A percentile compares a stretch with the other conserved stretches of the same genome.
Evolutionary conservation across 2,797 vertebrate species (phyloP).

Genomic region (Ibycter americanus): DNA sequence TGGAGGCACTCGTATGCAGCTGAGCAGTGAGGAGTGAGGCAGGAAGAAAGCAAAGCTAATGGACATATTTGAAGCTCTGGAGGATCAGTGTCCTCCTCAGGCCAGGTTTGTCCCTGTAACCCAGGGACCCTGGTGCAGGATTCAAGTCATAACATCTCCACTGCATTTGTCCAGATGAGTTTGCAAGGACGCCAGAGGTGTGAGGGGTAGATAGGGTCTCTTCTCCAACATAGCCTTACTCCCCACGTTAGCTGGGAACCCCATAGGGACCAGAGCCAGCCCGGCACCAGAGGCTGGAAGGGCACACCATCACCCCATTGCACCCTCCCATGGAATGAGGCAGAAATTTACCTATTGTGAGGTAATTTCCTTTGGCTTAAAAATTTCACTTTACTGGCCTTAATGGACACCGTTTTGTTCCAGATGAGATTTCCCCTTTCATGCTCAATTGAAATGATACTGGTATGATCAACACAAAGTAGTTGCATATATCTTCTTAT

Average conservation of each 20-base stretch:
- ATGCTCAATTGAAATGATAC: neutral
- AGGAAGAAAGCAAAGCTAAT: neutral
- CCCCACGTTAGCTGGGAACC: neutral
- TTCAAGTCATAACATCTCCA: neutral
- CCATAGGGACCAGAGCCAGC: neutral
- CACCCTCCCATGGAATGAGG: neutral
- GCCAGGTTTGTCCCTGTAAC: neutral
- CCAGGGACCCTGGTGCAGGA: rapidly evolving
- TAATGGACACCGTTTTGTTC: neutral
- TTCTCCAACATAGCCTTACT: neutral
- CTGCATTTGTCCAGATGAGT: neutral
- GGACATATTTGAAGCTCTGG: neutral
- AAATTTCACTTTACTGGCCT: neutral
- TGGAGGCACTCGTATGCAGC: rapidly evolving
- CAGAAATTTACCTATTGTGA: neutral
- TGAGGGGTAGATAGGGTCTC: neutral
- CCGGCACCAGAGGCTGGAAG: neutral
- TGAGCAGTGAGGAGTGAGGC: neutral
- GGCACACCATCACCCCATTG: neutral
- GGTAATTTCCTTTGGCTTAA: neutral
- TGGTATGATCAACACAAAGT: neutral
- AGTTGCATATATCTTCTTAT: neutral
- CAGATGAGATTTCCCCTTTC: neutral
- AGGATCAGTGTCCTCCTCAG: neutral
- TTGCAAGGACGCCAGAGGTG: rapidly evolving